Evolutionary conservation across 1,140 invertebrate species (phyloP), one percentile per base, ranked within the genome.

Genomic region (Neotoxoptera formosana): DNA sequence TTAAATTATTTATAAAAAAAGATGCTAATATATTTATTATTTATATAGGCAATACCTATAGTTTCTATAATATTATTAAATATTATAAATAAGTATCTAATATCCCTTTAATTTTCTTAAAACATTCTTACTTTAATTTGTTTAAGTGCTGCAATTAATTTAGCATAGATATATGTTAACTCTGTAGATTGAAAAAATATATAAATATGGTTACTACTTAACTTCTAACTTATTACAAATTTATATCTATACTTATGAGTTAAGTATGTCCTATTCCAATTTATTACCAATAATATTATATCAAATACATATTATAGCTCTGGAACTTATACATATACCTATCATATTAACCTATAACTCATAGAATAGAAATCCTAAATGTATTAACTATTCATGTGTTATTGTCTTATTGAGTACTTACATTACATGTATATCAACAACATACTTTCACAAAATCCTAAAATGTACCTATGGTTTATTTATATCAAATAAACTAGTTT

Each of bases 401-500:
- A n/a, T 25, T 76, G n/a, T n/a, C 60, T 76, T 76, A 76, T 76
- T 76, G n/a, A 76, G 60, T 48, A 9, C 30, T 14, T 87, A 48
- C 20, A 87, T 87, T 87, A 25, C 47, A 87, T 47, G n/a, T 30
- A 48, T 48, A 48, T 87, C n/a, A 51, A 87, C 30, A 17, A 17
- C 30, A 51, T n/a, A 30, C 86, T 87, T 87, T 87, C 84, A 87
- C 45, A 87, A 48, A 87, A 87, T 87, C 41, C 41, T 87, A n/a
- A 87, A 87, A 47, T 48, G 84, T 87, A 45, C 41, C 41, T 41
- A 41, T 41, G 41, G 41, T 41, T 87, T 45, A 87, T 87, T 48
- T 87, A 20, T 87, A 84, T 48, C 17, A 34, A 48, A 48, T 87
- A 87, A 87, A 87, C 86, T 87, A 48, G 86, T 87, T 87, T 87